Conservation (phyloP, 2,113 vertebrate species). For the Sisor rabdophorus region DNA sequence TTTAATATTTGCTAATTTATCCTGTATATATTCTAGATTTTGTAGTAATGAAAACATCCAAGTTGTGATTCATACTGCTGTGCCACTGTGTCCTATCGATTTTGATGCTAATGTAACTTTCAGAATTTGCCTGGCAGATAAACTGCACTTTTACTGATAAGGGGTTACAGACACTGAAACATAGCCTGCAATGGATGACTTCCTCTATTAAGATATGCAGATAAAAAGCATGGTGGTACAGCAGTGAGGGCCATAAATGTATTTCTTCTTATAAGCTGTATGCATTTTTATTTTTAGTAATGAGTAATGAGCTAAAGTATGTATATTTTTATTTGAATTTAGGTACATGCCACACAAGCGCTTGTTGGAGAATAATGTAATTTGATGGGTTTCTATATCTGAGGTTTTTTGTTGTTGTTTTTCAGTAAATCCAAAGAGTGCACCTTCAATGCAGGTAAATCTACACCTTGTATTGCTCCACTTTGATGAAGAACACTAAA, state of each 20-base stretch:
- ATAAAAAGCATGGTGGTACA: neutral
- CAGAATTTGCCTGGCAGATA: constrained; percentile 2
- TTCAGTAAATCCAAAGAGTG: constrained; percentile 86
- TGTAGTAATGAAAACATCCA: neutral
- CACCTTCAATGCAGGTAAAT: constrained; percentile 77
- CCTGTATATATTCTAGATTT: neutral
- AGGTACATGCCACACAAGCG: constrained; percentile 46
- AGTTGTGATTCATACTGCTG: neutral
- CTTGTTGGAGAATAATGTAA: no score
- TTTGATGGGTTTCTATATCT: no score
- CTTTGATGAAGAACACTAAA: constrained; percentile 6
- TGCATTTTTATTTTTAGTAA: neutral
- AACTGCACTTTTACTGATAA: constrained; percentile 4
- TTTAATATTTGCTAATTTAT: neutral
- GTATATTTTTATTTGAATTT: neutral
- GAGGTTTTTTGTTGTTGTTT: constrained; percentile 38
- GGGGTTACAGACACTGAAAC: neutral
- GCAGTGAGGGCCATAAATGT: neutral
- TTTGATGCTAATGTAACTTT: neutral
- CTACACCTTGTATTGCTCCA: neutral
- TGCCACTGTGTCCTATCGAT: neutral
- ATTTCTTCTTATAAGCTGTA: neutral
- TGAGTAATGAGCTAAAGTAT: neutral
- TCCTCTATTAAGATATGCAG: neutral
- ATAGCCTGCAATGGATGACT: neutral